A percentile compares a stretch with the other conserved stretches of the same genome.
Evolutionary conservation across 2,888 invertebrate genomes (phyloP).

Genomic region (Conus canariensis): DNA sequence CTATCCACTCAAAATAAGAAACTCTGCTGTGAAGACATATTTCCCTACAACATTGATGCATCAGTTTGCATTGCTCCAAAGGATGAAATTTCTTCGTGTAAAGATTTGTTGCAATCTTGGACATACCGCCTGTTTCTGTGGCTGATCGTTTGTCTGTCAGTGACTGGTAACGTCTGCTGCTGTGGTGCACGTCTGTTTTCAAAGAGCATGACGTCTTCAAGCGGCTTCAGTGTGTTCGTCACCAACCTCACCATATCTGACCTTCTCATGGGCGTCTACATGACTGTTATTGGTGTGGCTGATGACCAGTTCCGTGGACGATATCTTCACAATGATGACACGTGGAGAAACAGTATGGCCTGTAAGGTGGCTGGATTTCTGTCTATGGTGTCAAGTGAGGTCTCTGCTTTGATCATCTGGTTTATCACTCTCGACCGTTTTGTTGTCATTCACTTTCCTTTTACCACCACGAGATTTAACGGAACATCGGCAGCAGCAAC

Average conservation of each 20-base stretch:
- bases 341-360: not conserved
- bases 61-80: not conserved
- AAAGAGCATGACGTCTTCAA: not conserved
- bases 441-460: not conserved
- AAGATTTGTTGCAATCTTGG: not conserved
- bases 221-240: slow-evolving; percentile 18
- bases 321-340: not conserved
- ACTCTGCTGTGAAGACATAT: not conserved
- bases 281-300: not conserved
- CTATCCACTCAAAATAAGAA: not conserved
- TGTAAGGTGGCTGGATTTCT: slow-evolving; percentile 12
- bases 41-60: not conserved
- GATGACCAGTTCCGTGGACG: not conserved
- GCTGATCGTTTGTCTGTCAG: not conserved
- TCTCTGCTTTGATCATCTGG: not conserved
- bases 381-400: not conserved
- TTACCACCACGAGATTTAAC: not conserved
- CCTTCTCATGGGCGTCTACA: slow-evolving; percentile 4
- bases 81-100: not conserved
- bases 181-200: not conserved
- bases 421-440: slow-evolving; percentile 4
- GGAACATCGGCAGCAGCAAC: not conserved
- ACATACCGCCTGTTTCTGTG: not conserved
- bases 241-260: not conserved
- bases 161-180: not conserved